A percentile compares a stretch with the other conserved stretches of the same genome.
These are phyloP conservation scores for Mallotus villosus DNA, from an alignment of 2,797 vertebrate genomes.

Conservation along the genomic window DNA sequence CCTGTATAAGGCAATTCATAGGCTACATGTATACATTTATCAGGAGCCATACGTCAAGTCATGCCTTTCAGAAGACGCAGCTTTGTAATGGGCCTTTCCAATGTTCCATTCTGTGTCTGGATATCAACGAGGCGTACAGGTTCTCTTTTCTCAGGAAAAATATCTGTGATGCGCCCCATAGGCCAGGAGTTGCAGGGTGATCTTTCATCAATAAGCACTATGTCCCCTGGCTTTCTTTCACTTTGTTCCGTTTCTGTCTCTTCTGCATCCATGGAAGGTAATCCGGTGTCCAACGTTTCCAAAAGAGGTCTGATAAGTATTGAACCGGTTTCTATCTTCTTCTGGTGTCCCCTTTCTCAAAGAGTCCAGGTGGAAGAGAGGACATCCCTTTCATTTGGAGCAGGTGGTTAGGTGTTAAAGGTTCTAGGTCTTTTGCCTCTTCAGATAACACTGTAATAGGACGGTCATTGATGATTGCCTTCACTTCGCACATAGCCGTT, in stretches of 20 bases:
- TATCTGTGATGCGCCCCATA: slow-evolving; percentile 6
- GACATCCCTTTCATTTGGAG: neutral
- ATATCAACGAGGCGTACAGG: slow-evolving; percentile 2
- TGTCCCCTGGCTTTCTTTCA: slow-evolving; percentile 7
- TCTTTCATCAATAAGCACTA: slow-evolving; percentile 13
- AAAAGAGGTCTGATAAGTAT: slow-evolving; percentile 1
- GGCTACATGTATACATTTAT: neutral
- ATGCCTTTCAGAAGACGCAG: slow-evolving; percentile 11
- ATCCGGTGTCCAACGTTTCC: slow-evolving; percentile 1
- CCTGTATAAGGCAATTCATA: neutral
- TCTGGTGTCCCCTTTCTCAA: neutral
- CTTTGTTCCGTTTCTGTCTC: slow-evolving; percentile 5
- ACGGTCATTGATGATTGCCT: neutral
- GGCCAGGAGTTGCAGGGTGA: slow-evolving; percentile 11
- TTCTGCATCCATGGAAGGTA: slow-evolving; percentile 4
- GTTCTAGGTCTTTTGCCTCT: neutral
- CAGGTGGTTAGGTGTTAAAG: slow-evolving; percentile 2
- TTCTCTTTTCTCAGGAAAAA: slow-evolving; percentile 4
- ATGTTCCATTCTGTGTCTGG: slow-evolving; percentile 9
- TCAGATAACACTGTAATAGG: neutral
- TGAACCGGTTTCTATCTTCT: neutral
- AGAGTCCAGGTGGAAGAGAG: neutral
- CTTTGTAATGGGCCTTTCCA: slow-evolving; percentile 23
- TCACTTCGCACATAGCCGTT: neutral
- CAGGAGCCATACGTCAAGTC: neutral